phyloP scores from a whole-genome alignment of 2,797 vertebrate genomes.

The Mus caroli region DNA sequence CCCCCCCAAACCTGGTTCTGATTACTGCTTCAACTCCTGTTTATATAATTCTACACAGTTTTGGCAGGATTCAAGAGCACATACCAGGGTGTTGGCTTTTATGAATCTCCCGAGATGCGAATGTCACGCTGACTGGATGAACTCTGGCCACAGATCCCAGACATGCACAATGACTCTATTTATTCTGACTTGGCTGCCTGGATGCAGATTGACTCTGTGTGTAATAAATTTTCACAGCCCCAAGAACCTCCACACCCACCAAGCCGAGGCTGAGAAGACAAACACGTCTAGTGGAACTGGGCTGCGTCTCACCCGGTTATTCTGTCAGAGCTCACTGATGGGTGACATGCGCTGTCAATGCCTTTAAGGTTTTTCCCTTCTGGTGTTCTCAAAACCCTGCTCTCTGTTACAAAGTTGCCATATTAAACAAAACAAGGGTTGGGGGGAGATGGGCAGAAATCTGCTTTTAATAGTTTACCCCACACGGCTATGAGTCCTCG shows the following conservation, averaged over 20 bases:
- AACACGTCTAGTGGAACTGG: slow-evolving; percentile 80
- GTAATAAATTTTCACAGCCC: slow-evolving; percentile 92
- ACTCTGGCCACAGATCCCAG: slow-evolving; percentile 92
- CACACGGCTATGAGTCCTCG: slow-evolving; percentile 83
- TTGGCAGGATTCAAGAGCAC: slow-evolving; percentile 90
- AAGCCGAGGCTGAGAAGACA: slow-evolving; percentile 87
- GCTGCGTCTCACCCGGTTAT: slow-evolving; percentile 83
- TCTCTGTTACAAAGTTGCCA: slow-evolving; percentile 82
- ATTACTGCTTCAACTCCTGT: slow-evolving; percentile 90
- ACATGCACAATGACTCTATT: slow-evolving; percentile 92
- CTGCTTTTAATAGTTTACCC: slow-evolving; percentile 86
- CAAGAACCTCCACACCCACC: slow-evolving; percentile 89
- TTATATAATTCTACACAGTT: slow-evolving; percentile 91
- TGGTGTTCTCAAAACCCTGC: slow-evolving; percentile 73
- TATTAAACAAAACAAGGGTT: slow-evolving; percentile 80
- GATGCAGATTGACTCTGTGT: slow-evolving; percentile 90
- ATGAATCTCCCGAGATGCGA: slow-evolving; percentile 90
- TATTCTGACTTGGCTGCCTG: slow-evolving; percentile 91
- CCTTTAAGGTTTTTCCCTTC: slow-evolving; percentile 71
- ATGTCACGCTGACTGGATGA: slow-evolving; percentile 91
- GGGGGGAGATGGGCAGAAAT: slow-evolving; percentile 76
- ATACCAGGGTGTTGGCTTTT: slow-evolving; percentile 92
- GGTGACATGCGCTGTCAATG: slow-evolving; percentile 83
- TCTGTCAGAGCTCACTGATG: slow-evolving; percentile 84
- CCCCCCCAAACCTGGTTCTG: slow-evolving; percentile 84